phyloP scores from a whole-genome alignment of 2,888 invertebrate genomes.

The Noctua janthina region DNA sequence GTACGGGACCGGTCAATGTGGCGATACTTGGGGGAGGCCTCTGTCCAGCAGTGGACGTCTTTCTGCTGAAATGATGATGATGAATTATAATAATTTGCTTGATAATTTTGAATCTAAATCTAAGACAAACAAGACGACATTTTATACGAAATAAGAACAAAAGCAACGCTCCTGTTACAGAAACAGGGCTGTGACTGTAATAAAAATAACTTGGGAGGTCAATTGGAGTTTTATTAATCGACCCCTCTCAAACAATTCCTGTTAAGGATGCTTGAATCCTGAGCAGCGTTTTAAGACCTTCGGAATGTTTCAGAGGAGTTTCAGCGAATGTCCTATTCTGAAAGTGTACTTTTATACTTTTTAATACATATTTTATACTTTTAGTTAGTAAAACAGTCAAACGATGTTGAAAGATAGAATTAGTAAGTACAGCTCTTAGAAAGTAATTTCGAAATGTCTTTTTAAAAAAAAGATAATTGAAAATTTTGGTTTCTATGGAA shows the following conservation, averaged over 20 bases:
- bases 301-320: constrained; percentile 41
- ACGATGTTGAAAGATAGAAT: background rate
- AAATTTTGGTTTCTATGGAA: too few species aligned
- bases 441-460: too few species aligned
- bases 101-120: background rate
- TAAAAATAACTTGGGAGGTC: constrained; percentile 61
- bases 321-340: constrained; percentile 14
- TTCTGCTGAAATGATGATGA: too few species aligned
- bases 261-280: constrained; percentile 46
- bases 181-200: constrained; percentile 48
- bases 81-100: background rate
- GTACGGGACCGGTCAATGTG: too few species aligned
- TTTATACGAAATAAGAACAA: constrained; percentile 28
- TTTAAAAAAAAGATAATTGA: too few species aligned
- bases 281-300: constrained; percentile 43
- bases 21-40: too few species aligned
- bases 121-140: background rate
- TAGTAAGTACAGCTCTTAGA: background rate
- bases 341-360: constrained; percentile 28
- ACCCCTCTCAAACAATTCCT: constrained; percentile 48
- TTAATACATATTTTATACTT: background rate
- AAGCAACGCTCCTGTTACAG: constrained; percentile 38
- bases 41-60: too few species aligned
- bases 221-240: constrained; percentile 64
- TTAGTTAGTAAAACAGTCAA: background rate